Evolutionary conservation across 2,888 invertebrate species (phyloP).

Genomic region (Caenorhabditis virilis): DNA sequence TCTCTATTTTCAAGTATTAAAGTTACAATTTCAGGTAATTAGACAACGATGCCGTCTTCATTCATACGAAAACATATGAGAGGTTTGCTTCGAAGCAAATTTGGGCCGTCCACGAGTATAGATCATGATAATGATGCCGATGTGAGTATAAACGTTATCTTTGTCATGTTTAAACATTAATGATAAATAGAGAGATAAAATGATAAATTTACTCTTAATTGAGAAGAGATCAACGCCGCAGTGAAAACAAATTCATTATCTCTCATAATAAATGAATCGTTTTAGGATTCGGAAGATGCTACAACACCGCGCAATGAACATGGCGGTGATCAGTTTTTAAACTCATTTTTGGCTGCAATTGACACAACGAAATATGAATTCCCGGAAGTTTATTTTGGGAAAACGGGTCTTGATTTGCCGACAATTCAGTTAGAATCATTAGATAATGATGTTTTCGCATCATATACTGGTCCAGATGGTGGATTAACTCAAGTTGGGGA

Average conservation of each 20-base stretch:
- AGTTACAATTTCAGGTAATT: constrained; percentile 11
- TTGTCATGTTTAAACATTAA: too few species aligned
- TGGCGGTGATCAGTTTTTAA: constrained; percentile 17
- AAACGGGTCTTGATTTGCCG: constrained; percentile 54
- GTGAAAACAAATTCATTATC: too few species aligned
- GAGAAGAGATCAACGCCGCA: too few species aligned
- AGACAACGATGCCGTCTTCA: constrained; percentile 43
- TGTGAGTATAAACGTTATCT: too few species aligned
- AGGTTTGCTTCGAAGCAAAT: constrained; percentile 55
- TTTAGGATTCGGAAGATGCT: constrained; percentile 1
- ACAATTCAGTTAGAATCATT: constrained; percentile 46
- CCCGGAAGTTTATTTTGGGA: constrained; percentile 56
- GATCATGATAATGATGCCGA: constrained; percentile 27
- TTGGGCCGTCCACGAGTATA: constrained; percentile 50
- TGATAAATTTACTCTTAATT: too few species aligned
- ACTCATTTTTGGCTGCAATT: constrained; percentile 42
- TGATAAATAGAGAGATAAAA: too few species aligned
- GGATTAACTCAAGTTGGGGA: constrained; percentile 76
- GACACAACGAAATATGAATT: constrained; percentile 44
- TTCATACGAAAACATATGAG: constrained; percentile 60
- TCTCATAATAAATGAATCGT: background rate
- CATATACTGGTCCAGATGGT: constrained; percentile 82
- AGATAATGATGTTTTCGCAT: constrained; percentile 71
- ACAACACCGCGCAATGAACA: constrained; percentile 40
- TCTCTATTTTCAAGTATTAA: constrained; percentile 1